Base-by-base conservation (phyloP, 2,113 vertebrate species). In the Heterochromis multidens region DNA sequence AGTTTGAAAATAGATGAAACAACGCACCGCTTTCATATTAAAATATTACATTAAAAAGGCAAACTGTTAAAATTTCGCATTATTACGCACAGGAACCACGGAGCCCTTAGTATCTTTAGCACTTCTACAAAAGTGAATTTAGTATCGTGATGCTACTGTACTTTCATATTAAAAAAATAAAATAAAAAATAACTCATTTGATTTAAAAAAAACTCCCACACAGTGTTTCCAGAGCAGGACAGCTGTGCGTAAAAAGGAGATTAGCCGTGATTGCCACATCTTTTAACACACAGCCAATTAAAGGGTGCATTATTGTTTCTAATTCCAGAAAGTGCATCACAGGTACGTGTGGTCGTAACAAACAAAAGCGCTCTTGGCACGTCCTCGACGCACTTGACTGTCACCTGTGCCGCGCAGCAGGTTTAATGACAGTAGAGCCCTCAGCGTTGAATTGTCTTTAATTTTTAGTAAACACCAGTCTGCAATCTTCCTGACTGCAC, bases 271-370 rank as follows among this genome's bases (percentile, higher is more conserved):
- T 0, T 74, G 67, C 43, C 17, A n/a, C 17, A 31, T 74, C 43
- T 46, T 72, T 5, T 46, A 46, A 35, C 33, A 35, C 33, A 6
- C 33, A 35, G 11, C 8, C 37, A 40, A 11, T 11, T 40, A 11
- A 52, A 49, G 29, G 1, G 17, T 72, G 6, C 2, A 1, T 70
- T 46, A 27, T 72, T 52, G 16, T 31, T 74, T 52, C 25, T 0
- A 17, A 12, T 49, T 17, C 17, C 52, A 21, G 2, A 21, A 14
- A 49, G 67, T 17, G 0, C 67, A 2, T 10, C 25, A 21, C 43
- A 23, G 21, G 67, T 21, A 2, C 17, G 21, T 31, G 19, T 3
- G 43, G 27, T 74, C 3, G 43, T 7, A 74, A 0, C 14, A 12
- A 70, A 70, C 14, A 70, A 1, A 72, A 1, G 46, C 29, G 9